Evolutionary conservation across 2,113 vertebrate genomes (phyloP).

Genomic region (Myocastor coypus): DNA sequence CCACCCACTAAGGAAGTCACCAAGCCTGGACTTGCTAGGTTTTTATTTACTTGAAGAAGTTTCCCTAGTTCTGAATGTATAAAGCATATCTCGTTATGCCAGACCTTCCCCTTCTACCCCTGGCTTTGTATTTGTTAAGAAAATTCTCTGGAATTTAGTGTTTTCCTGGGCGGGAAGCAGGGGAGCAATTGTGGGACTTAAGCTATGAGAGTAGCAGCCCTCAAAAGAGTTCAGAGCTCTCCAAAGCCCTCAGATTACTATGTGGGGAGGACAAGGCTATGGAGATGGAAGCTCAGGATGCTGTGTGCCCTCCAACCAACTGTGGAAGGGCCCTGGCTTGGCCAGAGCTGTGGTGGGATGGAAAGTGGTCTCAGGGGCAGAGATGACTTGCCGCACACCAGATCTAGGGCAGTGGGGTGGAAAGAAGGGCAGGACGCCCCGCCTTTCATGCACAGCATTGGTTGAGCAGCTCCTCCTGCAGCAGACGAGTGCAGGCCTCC

Average conservation of each 20-base stretch:
- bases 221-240: neutral
- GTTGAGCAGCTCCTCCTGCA: no score
- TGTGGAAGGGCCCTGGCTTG: neutral
- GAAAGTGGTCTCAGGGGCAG: neutral
- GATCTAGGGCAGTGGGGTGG: neutral
- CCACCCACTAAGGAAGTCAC: conserved; percentile 50
- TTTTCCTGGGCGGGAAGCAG: neutral
- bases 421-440: neutral
- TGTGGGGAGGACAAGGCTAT: fast-evolving
- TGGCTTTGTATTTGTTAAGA: conserved; percentile 1
- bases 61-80: conserved; percentile 30
- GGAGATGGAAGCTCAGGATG: fast-evolving
- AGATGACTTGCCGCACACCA: neutral
- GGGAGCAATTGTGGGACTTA: neutral
- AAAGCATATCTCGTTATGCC: conserved; percentile 18
- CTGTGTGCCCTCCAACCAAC: fast-evolving
- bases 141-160: conserved; percentile 52
- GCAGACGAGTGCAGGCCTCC: neutral
- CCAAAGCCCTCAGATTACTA: neutral
- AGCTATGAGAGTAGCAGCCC: neutral
- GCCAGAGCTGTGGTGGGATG: neutral
- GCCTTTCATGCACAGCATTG: fast-evolving
- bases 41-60: conserved; percentile 73
- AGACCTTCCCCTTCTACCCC: neutral
- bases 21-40: conserved; percentile 76